Evolutionary conservation across 2,888 invertebrate genomes (phyloP).

Genomic region (Drosophila paramelanica): DNA sequence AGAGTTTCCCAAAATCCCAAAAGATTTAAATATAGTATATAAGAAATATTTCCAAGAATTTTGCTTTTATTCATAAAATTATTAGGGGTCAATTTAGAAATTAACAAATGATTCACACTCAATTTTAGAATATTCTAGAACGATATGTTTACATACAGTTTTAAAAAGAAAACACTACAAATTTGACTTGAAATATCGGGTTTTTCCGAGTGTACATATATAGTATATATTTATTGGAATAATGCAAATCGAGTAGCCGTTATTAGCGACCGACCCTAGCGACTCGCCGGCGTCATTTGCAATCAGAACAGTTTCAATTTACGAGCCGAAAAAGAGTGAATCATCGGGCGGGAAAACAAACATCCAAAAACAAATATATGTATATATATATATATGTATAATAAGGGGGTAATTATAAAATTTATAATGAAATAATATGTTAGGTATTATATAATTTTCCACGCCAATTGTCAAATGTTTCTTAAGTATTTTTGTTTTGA

Average conservation of each 20-base stretch:
- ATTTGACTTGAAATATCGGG: not conserved
- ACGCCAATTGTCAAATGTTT: conserved; percentile 52
- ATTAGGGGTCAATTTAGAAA: too few relatives aligned
- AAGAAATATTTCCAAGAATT: too few relatives aligned
- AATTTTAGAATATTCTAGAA: too few relatives aligned
- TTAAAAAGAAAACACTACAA: too few relatives aligned
- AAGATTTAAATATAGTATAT: too few relatives aligned
- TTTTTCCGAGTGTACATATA: not conserved
- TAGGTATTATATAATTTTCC: conserved; percentile 26
- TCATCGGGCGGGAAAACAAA: conserved; percentile 27
- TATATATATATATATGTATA: conserved; percentile 6
- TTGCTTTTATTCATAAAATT: too few relatives aligned
- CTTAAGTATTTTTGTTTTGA: conserved; percentile 31
- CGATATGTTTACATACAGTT: too few relatives aligned
- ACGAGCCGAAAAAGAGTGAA: conserved; percentile 22
- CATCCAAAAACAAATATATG: conserved; percentile 6
- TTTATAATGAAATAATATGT: conserved; percentile 3
- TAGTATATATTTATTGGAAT: conserved; percentile 20
- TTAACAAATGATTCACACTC: not conserved
- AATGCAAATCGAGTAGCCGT: conserved; percentile 43
- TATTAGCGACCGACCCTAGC: conserved; percentile 25
- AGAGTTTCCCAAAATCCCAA: too few relatives aligned
- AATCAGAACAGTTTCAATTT: conserved; percentile 34
- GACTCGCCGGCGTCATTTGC: conserved; percentile 29
- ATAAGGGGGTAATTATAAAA: conserved; percentile 11